Conservation (phyloP, 2,888 invertebrate species). For the Liodrosophila aerea region DNA sequence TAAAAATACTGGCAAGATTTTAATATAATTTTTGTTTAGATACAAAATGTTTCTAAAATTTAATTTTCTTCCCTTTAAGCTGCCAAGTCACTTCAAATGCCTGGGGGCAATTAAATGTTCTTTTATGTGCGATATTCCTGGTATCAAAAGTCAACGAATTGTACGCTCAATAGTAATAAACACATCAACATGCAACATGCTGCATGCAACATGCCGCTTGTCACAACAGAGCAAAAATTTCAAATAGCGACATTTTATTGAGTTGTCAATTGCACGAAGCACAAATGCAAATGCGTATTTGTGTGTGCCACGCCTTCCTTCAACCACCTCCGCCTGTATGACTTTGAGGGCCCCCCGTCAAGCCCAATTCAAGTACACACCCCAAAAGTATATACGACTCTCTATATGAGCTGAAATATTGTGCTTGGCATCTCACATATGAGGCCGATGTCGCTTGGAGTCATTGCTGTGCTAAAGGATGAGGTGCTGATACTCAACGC, state of each 20-base stretch:
- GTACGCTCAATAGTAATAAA: conserved; percentile 62
- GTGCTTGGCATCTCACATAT: conserved; percentile 5
- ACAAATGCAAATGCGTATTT: conserved; percentile 48
- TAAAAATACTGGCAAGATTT: too few relatives aligned
- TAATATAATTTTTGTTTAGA: too few relatives aligned
- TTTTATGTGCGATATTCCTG: conserved; percentile 25
- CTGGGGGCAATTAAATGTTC: too few relatives aligned
- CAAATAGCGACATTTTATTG: conserved; percentile 74
- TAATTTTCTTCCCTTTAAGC: not conserved
- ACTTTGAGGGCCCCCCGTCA: not conserved
- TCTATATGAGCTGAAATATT: too few relatives aligned
- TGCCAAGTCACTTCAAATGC: too few relatives aligned
- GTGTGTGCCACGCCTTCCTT: conserved; percentile 52
- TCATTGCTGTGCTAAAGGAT: conserved; percentile 45
- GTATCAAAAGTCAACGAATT: conserved; percentile 50
- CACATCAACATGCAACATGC: conserved; percentile 61
- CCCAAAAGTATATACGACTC: conserved; percentile 59
- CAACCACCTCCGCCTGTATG: conserved; percentile 27
- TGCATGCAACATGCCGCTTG: conserved; percentile 41
- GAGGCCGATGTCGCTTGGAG: not conserved
- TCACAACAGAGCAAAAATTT: conserved; percentile 39
- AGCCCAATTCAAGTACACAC: conserved; percentile 53
- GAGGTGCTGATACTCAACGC: conserved; percentile 72
- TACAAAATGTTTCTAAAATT: too few relatives aligned
- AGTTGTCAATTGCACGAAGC: conserved; percentile 69